Evolutionary conservation across 1,140 invertebrate species (phyloP).

Genomic region (Drosophila tristis): DNA sequence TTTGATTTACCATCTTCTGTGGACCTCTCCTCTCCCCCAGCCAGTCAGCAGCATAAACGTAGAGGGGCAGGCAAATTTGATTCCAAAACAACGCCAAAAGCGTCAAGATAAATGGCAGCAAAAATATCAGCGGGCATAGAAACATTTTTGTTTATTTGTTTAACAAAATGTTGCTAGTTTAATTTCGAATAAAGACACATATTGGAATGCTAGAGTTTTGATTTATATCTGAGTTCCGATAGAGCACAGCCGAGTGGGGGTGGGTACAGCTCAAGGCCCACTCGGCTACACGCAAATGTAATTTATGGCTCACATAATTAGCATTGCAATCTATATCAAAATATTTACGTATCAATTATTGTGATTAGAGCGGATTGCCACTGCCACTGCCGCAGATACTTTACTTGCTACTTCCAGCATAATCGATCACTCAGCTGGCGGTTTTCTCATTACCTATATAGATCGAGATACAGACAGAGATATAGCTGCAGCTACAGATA

Average conservation of each 20-base stretch:
- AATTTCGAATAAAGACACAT: too few relatives aligned
- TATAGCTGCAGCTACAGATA: constrained; percentile 18
- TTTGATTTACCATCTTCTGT: too few relatives aligned
- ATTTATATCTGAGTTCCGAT: constrained; percentile 40
- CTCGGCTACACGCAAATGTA: constrained; percentile 30
- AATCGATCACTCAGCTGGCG: constrained; percentile 75
- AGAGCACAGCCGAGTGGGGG: constrained; percentile 10
- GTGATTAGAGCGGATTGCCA: constrained; percentile 51
- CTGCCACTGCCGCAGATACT: constrained; percentile 30
- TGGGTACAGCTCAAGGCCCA: constrained; percentile 22
- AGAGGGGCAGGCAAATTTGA: background rate
- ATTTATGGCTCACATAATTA: constrained; percentile 67
- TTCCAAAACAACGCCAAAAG: background rate
- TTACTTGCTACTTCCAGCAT: constrained; percentile 53
- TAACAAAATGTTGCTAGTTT: background rate
- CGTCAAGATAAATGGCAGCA: background rate
- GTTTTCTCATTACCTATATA: constrained; percentile 22
- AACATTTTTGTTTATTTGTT: background rate
- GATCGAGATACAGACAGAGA: constrained; percentile 21
- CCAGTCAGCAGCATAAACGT: too few relatives aligned
- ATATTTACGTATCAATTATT: constrained; percentile 82
- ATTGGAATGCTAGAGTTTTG: constrained; percentile 2
- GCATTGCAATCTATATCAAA: constrained; percentile 69
- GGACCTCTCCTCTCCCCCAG: too few relatives aligned
- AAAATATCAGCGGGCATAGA: background rate